Evolutionary conservation across 2,888 invertebrate genomes (phyloP).

Genomic region (Polietes domitor): DNA sequence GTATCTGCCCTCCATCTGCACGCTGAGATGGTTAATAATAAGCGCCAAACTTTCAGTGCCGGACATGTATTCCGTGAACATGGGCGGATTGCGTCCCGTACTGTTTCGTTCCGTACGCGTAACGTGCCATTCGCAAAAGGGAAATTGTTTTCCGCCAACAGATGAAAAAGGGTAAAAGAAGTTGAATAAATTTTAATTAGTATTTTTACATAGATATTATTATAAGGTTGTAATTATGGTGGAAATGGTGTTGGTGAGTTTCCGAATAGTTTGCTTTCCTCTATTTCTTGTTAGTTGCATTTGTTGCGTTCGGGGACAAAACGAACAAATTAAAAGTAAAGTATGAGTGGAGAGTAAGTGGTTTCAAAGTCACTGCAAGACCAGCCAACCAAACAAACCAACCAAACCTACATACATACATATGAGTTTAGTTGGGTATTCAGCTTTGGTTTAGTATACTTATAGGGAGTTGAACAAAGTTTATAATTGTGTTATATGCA

Average conservation of each 20-base stretch:
- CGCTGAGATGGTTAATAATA: constrained; percentile 88
- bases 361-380: background rate
- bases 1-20: constrained; percentile 90
- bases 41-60: constrained; percentile 85
- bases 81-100: constrained; percentile 82
- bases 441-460: constrained; percentile 16
- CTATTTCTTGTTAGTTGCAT: constrained; percentile 15
- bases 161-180: constrained; percentile 3
- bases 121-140: background rate
- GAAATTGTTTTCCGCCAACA: constrained; percentile 32
- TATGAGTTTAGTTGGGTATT: background rate
- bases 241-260: background rate
- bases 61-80: constrained; percentile 86
- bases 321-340: background rate
- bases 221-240: constrained; percentile 41
- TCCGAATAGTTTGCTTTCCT: background rate
- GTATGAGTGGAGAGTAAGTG: constrained; percentile 24
- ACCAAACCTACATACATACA: constrained; percentile 4
- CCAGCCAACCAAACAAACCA: background rate
- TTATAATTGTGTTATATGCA: constrained; percentile 10
- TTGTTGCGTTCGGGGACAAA: background rate
- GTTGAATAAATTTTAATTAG: constrained; percentile 55
- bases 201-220: constrained; percentile 37
- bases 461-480: constrained; percentile 22
- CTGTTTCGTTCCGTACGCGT: constrained; percentile 63